Conservation (phyloP, 2,797 vertebrate species). For the Onychomys leucogaster region DNA sequence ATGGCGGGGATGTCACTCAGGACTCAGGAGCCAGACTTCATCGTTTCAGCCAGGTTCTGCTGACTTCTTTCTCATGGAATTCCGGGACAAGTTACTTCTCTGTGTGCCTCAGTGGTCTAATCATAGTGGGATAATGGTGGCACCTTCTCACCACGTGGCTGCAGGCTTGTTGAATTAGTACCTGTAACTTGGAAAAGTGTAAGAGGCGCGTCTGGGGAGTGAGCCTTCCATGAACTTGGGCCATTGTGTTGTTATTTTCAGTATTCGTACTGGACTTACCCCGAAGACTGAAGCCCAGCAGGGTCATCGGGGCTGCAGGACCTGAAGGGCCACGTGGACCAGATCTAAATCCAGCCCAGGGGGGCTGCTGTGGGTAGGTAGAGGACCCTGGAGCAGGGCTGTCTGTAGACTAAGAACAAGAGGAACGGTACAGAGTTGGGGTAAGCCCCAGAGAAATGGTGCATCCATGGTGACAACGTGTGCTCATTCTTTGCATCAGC, state of each 20-base stretch:
- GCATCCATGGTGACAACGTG: neutral
- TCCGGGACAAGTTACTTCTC: neutral
- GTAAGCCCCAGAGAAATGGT: neutral
- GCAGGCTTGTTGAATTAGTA: neutral
- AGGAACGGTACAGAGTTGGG: neutral
- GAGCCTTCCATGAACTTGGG: neutral
- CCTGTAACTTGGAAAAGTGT: neutral
- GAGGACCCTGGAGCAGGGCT: neutral
- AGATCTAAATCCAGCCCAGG: neutral
- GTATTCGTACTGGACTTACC: too few relatives aligned
- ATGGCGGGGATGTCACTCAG: neutral
- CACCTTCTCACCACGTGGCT: neutral
- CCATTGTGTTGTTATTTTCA: neutral
- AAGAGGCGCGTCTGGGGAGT: rapidly evolving
- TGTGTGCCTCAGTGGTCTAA: neutral
- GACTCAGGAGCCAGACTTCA: neutral
- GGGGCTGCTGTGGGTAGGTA: neutral
- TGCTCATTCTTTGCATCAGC: neutral
- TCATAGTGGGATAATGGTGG: neutral
- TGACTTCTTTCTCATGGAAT: neutral
- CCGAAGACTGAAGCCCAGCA: neutral
- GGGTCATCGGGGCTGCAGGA: neutral
- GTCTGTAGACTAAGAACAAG: neutral
- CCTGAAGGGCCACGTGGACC: neutral
- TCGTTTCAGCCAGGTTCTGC: neutral